phyloP scores from a whole-genome alignment of 2,797 vertebrate genomes.

The Babyrousa celebensis region DNA sequence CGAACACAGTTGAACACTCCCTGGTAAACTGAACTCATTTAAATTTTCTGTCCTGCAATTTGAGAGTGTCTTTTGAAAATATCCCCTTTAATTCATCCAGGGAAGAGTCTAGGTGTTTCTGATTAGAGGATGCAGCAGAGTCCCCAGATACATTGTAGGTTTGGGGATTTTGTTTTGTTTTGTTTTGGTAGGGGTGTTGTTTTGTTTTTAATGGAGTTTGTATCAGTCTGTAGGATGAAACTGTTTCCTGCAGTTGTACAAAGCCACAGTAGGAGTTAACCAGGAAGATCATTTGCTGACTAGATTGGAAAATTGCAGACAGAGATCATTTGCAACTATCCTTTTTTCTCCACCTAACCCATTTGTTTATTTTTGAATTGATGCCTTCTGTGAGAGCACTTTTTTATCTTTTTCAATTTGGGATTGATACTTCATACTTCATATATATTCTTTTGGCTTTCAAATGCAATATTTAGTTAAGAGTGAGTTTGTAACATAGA shows the following conservation, averaged over 20 bases:
- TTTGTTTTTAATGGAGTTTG: background rate
- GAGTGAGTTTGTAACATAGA: background rate
- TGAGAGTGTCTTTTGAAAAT: slow-evolving; percentile 24
- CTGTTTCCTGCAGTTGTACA: background rate
- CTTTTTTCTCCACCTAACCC: background rate
- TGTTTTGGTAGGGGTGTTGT: no score
- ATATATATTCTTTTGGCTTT: background rate
- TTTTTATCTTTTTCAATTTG: background rate
- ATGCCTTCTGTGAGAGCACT: background rate
- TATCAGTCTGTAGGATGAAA: background rate
- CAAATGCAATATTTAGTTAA: background rate
- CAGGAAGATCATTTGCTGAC: background rate
- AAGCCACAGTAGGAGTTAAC: background rate
- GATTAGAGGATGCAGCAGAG: slow-evolving; percentile 11
- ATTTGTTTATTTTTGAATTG: slow-evolving; percentile 47
- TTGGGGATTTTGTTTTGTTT: no score
- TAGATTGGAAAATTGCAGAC: slow-evolving; percentile 15
- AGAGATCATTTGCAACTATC: background rate
- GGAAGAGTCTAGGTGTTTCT: background rate
- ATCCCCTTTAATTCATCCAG: slow-evolving; percentile 9
- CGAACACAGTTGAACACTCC: slow-evolving; percentile 67
- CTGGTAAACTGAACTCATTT: background rate
- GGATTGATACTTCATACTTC: background rate
- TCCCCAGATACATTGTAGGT: background rate
- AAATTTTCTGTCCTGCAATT: background rate